phyloP scores from a whole-genome alignment of 1,140 invertebrate genomes.

The Drosophila tsacasi region DNA sequence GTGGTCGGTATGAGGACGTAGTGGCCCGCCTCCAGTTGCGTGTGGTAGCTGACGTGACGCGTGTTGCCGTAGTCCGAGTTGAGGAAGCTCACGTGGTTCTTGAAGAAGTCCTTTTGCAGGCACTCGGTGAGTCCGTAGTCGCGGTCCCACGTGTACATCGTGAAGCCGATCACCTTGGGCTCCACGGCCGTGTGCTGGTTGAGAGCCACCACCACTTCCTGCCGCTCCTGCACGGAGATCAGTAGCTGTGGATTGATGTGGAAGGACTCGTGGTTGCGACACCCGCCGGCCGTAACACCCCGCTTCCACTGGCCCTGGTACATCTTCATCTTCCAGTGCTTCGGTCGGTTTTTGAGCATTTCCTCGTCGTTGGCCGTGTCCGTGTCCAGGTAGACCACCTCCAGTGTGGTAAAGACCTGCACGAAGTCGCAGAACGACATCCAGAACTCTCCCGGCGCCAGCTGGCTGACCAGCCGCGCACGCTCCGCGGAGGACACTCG shows the following conservation, averaged over 20 bases:
- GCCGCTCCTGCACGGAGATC: slow-evolving; percentile 92
- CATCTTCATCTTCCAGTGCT: slow-evolving; percentile 93
- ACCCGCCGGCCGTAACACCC: slow-evolving; percentile 95
- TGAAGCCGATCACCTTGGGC: slow-evolving; percentile 97
- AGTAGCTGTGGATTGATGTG: slow-evolving; percentile 97
- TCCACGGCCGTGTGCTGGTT: slow-evolving; percentile 97
- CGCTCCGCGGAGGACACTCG: slow-evolving; percentile 90
- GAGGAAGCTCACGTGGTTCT: slow-evolving; percentile 94
- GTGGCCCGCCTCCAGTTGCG: slow-evolving; percentile 92
- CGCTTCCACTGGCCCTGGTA: slow-evolving; percentile 95
- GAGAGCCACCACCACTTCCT: slow-evolving; percentile 94
- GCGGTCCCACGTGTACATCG: slow-evolving; percentile 90
- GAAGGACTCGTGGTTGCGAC: slow-evolving; percentile 95
- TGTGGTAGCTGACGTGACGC: slow-evolving; percentile 93
- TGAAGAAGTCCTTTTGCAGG: slow-evolving; percentile 93
- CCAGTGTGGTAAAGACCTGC: slow-evolving; percentile 93
- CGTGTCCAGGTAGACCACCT: slow-evolving; percentile 94
- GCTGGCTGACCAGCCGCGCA: slow-evolving; percentile 89
- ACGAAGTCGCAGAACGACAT: slow-evolving; percentile 94
- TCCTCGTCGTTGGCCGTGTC: slow-evolving; percentile 94
- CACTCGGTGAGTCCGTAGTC: slow-evolving; percentile 86
- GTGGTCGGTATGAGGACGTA: slow-evolving; percentile 96
- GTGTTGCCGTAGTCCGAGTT: slow-evolving; percentile 97
- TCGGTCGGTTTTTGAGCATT: slow-evolving; percentile 91
- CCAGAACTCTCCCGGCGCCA: slow-evolving; percentile 94